Evolutionary conservation across 1,140 invertebrate genomes (phyloP), one percentile per base, ranked within the genome.

Genomic region (Cyclina sinensis): DNA sequence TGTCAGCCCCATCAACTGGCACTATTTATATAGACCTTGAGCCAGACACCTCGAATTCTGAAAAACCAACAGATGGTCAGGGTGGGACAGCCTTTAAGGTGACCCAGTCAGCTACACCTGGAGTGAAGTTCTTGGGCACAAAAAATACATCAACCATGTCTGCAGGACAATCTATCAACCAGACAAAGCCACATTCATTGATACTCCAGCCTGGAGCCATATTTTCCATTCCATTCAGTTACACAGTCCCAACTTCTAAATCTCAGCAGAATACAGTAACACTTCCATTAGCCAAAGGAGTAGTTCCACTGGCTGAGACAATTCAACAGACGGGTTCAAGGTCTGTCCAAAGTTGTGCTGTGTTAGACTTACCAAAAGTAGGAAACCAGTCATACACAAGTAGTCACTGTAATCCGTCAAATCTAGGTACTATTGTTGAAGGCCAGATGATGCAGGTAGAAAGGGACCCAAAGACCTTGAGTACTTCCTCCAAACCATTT

Each of bases 401-500:
- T n/a, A n/a, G n/a, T n/a, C n/a, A n/a, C n/a, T n/a, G 30, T 11
- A 37, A 37, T 3, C 2, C 37, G 35, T 70, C 65, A 35, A 21
- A 11, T 27, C 21, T 18, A 4, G 35, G 24, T 18, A 70, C 32
- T 37, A 16, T 4, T 27, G 30, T 16, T 16, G 35, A 37, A 18
- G 65, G 35, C 16, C 65, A 70, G 21, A n/a, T 27, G 37, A 1
- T 70, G 35, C 32, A 70, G 32, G n/a, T 16, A 18, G 24, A 16
- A 11, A 12, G 32, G 24, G 30, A 4, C 1, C 35, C 9, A n/a
- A 35, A 14, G 65, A 21, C 7, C 4, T 18, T 14, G 14, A 27
- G 14, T 7, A 27, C 57, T 11, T 27, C 9, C 1, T 93, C 92
- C 11, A 91, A 92, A 70, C 94, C 94, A 11, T 95, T 94, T 81